Conservation (phyloP, 2,797 vertebrate species). For the Mastacembelus armatus region DNA sequence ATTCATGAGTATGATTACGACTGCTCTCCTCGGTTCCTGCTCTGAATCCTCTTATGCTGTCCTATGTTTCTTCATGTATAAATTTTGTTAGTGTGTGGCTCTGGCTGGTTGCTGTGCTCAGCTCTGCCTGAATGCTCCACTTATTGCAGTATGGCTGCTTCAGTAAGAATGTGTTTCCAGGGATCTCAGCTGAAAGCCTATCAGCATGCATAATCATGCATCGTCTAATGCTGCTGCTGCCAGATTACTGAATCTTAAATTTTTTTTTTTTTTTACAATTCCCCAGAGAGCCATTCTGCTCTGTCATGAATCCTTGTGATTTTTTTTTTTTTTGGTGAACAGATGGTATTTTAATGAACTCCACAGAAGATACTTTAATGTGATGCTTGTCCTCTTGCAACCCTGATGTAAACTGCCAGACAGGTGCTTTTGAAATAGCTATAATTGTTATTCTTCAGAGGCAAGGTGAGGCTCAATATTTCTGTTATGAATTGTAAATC, state of each 20-base stretch:
- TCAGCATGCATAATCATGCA: conserved; percentile 64
- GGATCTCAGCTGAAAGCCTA: conserved; percentile 54
- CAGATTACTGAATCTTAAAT: conserved; percentile 54
- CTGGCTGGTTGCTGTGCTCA: conserved; percentile 27
- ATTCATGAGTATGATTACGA: conserved; percentile 60
- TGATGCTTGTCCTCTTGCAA: conserved; percentile 49
- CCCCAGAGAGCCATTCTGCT: conserved; percentile 56
- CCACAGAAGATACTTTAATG: conserved; percentile 57
- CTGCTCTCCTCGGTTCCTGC: conserved; percentile 30
- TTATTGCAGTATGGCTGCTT: conserved; percentile 59
- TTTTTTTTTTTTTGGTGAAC: conserved; percentile 52
- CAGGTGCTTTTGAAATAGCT: conserved; percentile 50
- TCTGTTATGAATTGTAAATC: conserved; percentile 24
- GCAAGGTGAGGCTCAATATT: conserved; percentile 15
- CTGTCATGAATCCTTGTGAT: conserved; percentile 50
- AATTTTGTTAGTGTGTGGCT: conserved; percentile 44
- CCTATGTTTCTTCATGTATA: conserved; percentile 45
- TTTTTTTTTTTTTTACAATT: conserved; percentile 49
- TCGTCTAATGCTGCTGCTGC: conserved; percentile 43
- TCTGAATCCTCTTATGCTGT: conserved; percentile 51
- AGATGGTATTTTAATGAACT: conserved; percentile 77
- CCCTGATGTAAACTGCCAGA: conserved; percentile 42
- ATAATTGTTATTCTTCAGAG: conserved; percentile 39
- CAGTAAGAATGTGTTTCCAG: conserved; percentile 52
- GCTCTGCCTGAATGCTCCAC: conserved; percentile 60